These are phyloP conservation scores for Taeniopygia guttata DNA, from an alignment of 2,797 vertebrate species.

Conservation along the genomic window DNA sequence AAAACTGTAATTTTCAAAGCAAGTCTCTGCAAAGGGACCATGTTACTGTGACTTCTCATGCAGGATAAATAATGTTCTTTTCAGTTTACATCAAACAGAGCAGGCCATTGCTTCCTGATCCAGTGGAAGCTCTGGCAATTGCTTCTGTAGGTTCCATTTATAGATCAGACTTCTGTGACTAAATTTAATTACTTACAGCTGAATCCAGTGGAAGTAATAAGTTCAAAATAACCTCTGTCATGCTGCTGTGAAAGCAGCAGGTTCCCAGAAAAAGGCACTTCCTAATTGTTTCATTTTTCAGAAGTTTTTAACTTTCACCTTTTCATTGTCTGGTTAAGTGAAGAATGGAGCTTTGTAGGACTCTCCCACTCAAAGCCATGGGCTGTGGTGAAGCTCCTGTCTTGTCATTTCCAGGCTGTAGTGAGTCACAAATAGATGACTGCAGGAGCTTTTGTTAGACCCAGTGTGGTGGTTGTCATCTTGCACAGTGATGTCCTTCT, in stretches of 20 bases:
- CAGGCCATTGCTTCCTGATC: slow-evolving; percentile 68
- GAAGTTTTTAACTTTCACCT: neutral
- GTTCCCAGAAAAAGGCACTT: slow-evolving; percentile 26
- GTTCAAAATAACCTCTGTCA: slow-evolving; percentile 58
- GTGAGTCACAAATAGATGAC: neutral
- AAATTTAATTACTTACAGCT: slow-evolving; percentile 75
- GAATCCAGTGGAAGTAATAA: slow-evolving; percentile 58
- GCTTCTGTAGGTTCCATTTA: slow-evolving; percentile 82
- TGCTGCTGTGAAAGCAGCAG: slow-evolving; percentile 12
- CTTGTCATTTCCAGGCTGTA: neutral
- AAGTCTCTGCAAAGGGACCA: slow-evolving; percentile 6
- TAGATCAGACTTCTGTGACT: slow-evolving; percentile 73
- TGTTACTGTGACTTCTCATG: slow-evolving; percentile 24
- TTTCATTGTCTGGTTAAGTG: neutral
- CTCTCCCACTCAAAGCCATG: neutral
- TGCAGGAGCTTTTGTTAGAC: neutral
- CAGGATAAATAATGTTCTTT: slow-evolving; percentile 72
- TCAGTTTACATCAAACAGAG: slow-evolving; percentile 73
- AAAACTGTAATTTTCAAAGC: slow-evolving; percentile 44
- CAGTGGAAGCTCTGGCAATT: slow-evolving; percentile 78
- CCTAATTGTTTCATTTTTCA: slow-evolving; percentile 3
- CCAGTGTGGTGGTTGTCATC: neutral
- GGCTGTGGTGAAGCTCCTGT: neutral
- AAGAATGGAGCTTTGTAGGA: neutral
- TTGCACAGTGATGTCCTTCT: neutral